phyloP scores from a whole-genome alignment of 2,113 vertebrate genomes.

The Stegostoma tigrinum region DNA sequence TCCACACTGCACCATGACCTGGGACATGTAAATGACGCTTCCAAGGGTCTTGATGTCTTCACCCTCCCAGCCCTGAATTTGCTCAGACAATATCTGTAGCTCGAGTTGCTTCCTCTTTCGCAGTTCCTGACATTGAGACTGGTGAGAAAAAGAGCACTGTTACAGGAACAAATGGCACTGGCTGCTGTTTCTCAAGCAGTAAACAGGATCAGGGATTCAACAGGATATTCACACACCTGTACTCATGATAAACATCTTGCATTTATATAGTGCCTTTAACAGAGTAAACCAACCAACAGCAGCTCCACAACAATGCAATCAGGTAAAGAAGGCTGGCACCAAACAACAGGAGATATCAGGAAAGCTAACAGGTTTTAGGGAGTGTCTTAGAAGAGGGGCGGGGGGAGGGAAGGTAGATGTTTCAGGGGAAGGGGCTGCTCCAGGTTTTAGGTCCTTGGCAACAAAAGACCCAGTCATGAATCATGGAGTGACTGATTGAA shows the following conservation, averaged over 20 bases:
- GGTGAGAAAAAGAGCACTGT: not conserved
- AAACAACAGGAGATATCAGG: not conserved
- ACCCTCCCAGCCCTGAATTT: slow-evolving; percentile 90
- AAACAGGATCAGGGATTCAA: not conserved
- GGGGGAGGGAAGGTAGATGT: not conserved
- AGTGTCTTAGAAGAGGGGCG: not conserved
- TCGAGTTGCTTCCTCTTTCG: slow-evolving; percentile 90
- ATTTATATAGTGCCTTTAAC: not conserved
- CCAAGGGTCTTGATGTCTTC: slow-evolving; percentile 88
- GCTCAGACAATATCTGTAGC: slow-evolving; percentile 88
- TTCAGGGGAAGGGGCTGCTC: not conserved
- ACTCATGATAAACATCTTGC: not conserved
- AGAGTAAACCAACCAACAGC: not conserved
- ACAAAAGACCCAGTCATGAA: not conserved
- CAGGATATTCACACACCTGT: not conserved
- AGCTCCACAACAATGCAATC: not conserved
- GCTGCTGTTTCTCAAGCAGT: not conserved
- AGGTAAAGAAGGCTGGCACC: not conserved
- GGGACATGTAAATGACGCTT: slow-evolving; percentile 80
- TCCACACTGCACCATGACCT: slow-evolving; percentile 76
- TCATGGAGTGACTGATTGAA: not conserved
- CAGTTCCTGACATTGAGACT: slow-evolving; percentile 86
- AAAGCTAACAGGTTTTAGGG: not conserved
- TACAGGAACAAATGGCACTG: not conserved
- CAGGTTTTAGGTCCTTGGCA: not conserved